Evolutionary conservation across 2,797 vertebrate genomes (phyloP).

Genomic region (Morus bassanus): DNA sequence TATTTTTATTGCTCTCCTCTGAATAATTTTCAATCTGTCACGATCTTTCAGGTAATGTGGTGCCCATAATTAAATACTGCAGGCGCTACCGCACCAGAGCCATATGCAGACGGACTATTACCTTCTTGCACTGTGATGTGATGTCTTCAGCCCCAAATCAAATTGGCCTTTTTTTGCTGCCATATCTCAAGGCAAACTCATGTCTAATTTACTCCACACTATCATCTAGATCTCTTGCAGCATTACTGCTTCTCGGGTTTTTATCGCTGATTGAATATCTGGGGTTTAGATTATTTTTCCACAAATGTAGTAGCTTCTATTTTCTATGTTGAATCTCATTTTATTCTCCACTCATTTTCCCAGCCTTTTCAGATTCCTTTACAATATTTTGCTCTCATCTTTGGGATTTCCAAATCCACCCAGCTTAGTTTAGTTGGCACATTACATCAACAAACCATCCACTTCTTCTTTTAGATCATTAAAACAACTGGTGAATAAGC

Average conservation of each 20-base stretch:
- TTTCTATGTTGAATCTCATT: slow-evolving; percentile 50
- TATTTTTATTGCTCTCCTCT: slow-evolving; percentile 63
- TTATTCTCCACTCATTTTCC: slow-evolving; percentile 9
- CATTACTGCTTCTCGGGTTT: slow-evolving; percentile 41
- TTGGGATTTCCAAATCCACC: background rate
- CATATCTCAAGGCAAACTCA: slow-evolving; percentile 70
- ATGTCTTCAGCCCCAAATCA: slow-evolving; percentile 64
- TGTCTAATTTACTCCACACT: slow-evolving; percentile 58
- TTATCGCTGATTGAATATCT: slow-evolving; percentile 59
- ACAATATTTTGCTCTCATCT: background rate
- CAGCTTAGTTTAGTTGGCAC: background rate
- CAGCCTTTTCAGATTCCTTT: background rate
- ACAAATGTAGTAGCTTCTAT: slow-evolving; percentile 31
- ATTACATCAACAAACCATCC: background rate
- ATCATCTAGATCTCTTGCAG: slow-evolving; percentile 58
- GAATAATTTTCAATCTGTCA: slow-evolving; percentile 68
- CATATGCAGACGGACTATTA: slow-evolving; percentile 52
- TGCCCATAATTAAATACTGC: slow-evolving; percentile 68
- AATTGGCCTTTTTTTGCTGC: slow-evolving; percentile 57
- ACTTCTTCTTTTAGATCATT: background rate
- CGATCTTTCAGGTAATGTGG: slow-evolving; percentile 59
- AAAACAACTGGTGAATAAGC: background rate
- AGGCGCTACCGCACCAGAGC: slow-evolving; percentile 39
- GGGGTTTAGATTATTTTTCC: slow-evolving; percentile 58
- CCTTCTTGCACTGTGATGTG: slow-evolving; percentile 34